Conservation (phyloP, 2,888 invertebrate species). For the Philonicus albiceps region DNA sequence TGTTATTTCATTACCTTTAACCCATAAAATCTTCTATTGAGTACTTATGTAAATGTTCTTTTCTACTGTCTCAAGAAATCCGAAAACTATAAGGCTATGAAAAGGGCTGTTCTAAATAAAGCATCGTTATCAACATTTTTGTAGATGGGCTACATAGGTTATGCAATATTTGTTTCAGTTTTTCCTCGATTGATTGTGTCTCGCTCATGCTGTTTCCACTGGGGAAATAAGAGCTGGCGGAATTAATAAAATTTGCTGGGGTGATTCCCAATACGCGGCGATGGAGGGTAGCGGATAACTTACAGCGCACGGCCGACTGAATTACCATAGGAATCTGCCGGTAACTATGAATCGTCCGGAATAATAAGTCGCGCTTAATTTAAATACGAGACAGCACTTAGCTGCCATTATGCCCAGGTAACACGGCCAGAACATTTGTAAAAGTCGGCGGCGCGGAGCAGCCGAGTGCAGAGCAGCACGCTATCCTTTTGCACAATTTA, state of each 20-base stretch:
- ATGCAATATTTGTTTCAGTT: background rate
- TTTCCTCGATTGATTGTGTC: background rate
- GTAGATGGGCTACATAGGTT: background rate
- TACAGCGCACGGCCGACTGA: background rate
- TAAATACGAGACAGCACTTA: slow-evolving; percentile 41
- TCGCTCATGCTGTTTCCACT: background rate
- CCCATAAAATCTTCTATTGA: no score
- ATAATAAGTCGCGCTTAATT: slow-evolving; percentile 34
- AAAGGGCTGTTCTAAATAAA: background rate
- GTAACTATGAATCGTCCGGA: slow-evolving; percentile 12
- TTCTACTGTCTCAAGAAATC: background rate
- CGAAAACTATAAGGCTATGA: background rate
- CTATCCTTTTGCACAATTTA: slow-evolving; percentile 39
- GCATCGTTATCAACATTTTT: background rate
- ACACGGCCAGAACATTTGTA: slow-evolving; percentile 34
- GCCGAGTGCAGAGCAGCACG: slow-evolving; percentile 19
- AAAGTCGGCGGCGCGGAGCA: slow-evolving; percentile 30
- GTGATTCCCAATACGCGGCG: background rate
- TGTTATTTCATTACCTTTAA: no score
- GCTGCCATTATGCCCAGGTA: slow-evolving; percentile 31
- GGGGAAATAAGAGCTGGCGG: background rate
- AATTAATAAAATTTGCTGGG: background rate
- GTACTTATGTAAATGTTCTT: background rate
- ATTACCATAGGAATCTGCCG: slow-evolving; percentile 22
- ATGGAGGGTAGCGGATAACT: background rate